phyloP scores from a whole-genome alignment of 2,113 vertebrate species.

The Tretioscincus oriximinensis region DNA sequence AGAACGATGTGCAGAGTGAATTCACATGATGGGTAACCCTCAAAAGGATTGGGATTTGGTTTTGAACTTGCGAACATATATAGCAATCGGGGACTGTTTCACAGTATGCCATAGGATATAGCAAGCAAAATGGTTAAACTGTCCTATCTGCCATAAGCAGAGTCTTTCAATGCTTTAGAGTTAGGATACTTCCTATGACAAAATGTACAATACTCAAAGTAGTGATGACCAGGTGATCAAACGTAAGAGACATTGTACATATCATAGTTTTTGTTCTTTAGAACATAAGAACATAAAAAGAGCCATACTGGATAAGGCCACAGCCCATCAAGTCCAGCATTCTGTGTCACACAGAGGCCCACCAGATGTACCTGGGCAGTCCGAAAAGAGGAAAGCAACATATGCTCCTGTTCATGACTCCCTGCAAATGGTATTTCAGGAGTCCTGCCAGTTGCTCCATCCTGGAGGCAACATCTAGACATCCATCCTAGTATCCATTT shows the following conservation, averaged over 20 bases:
- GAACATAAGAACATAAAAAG: too few species aligned
- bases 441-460: too few species aligned
- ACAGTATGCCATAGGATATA: constrained; percentile 12
- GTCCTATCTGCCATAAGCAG: not conserved
- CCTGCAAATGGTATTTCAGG: too few species aligned
- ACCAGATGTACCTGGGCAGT: too few species aligned
- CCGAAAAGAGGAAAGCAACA: too few species aligned
- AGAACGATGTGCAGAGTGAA: constrained; percentile 39
- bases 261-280: not conserved
- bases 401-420: too few species aligned
- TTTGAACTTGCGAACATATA: constrained; percentile 44
- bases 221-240: constrained; percentile 12
- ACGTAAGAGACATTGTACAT: not conserved
- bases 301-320: too few species aligned
- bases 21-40: constrained; percentile 46
- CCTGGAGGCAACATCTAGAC: too few species aligned
- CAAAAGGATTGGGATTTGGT: constrained; percentile 26
- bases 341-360: too few species aligned
- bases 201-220: not conserved
- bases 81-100: constrained; percentile 22
- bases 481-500: too few species aligned
- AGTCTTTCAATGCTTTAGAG: not conserved
- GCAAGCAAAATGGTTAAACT: not conserved
- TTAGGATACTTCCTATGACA: not conserved
- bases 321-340: too few species aligned